These are phyloP conservation scores for Harpegnathos saltator DNA, from an alignment of 1,140 invertebrate species.

Conservation along the genomic window DNA sequence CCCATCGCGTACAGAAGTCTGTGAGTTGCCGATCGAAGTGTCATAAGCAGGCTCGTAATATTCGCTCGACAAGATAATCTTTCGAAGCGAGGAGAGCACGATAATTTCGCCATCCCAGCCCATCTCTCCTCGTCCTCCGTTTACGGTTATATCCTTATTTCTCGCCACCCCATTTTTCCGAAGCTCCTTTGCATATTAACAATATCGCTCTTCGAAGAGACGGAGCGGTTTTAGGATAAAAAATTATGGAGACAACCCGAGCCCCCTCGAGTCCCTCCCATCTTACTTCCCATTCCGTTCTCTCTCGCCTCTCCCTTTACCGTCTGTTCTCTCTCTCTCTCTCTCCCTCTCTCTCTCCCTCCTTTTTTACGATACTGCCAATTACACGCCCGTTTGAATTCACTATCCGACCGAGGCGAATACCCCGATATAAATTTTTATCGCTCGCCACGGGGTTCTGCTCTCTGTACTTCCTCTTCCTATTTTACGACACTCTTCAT, in stretches of 20 bases:
- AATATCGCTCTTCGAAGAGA: constrained; percentile 84
- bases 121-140: constrained; percentile 58
- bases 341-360: constrained; percentile 35
- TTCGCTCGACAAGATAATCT: constrained; percentile 79
- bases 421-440: constrained; percentile 83
- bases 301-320: constrained; percentile 64
- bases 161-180: constrained; percentile 84
- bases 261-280: constrained; percentile 59
- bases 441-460: constrained; percentile 72
- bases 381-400: constrained; percentile 86
- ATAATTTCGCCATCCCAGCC: constrained; percentile 67
- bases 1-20: constrained; percentile 17
- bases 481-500: constrained; percentile 64
- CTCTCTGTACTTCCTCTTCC: constrained; percentile 62
- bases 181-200: constrained; percentile 86
- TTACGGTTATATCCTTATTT: constrained; percentile 82
- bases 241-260: constrained; percentile 82
- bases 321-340: neutral
- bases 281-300: constrained; percentile 69
- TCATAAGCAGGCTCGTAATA: constrained; percentile 72
- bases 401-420: constrained; percentile 82
- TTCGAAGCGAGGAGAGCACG: constrained; percentile 67
- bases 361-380: constrained; percentile 86
- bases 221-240: constrained; percentile 83
- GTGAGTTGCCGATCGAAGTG: constrained; percentile 55